Evolutionary conservation across 2,113 vertebrate genomes (phyloP), one percentile per base, ranked within the genome.

Genomic region (Pipa parva): DNA sequence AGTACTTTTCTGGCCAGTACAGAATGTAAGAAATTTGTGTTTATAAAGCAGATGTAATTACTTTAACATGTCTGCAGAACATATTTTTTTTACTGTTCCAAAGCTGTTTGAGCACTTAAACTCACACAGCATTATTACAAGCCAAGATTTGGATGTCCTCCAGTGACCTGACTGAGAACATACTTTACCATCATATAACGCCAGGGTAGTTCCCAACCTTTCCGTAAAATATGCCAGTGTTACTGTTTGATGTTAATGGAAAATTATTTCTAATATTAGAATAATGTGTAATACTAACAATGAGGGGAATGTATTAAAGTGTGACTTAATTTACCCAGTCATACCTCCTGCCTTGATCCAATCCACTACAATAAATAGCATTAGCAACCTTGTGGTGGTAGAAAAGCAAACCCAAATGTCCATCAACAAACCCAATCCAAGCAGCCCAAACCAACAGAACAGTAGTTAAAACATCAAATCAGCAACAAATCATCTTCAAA

Each of bases 131-230:
- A 27, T 31, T 56, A 24, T 56, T 20, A 15, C 5, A 21, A 10
- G 54, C 56, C 55, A 59, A 59, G 21, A 59, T 10, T 39, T 59
- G 49, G 22, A 51, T 68, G 46, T 51, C 42, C 45, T 68, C 17
- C 18, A 50, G 29, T 36, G 45, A 59, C 3, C 59, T 51, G 46
- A 31, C 56, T 59, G 56, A 24, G 55, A 59, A 27, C 21, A 39
- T 39, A 1, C 31, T 27, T 25, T 68, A 46, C 46, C 45, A 59
- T 37, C 7, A 10, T 10, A 46, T 55, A 45, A 49, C 33, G 39
- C 63, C 26, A 17, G 51, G 45, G 45, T 57, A 65, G 48, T 65
- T 57, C 39, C 63, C 29, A 37, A 65, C 26, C 36, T 25, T 65
- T 36, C 21, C 17, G 29, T 42, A 24, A 25, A 24, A 25, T 28